Evolutionary conservation across 2,888 invertebrate genomes (phyloP), one percentile per base, ranked within the genome.

Genomic region (Cerastis rubricosa): DNA sequence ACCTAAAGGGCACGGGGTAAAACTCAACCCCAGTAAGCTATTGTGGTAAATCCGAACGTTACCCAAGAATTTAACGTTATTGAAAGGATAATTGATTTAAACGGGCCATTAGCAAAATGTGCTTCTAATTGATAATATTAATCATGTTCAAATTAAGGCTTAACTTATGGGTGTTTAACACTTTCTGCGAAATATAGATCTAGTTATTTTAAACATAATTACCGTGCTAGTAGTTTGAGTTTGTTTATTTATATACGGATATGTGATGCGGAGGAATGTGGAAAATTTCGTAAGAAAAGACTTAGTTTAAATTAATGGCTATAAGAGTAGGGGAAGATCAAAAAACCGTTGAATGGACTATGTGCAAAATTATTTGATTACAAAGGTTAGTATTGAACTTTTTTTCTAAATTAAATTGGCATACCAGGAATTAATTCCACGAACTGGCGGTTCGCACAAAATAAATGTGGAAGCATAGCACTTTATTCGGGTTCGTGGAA

Each of bases 11-110:
- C 71, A 45, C n/a, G 11, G 17, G 69, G 61, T 59, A 29, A 69
- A 59, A 69, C 49, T 68, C 35, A 43, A 66, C 12, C 57, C 49
- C 45, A 40, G 12, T 29, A 49, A 63, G 61, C 61, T 43, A 51
- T 81, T 84, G 84, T 79, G 74, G 67, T 51, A 71, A 84, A 79
- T 70, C 54, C 19, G 17, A 63, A 2, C 49, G 47, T 59, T 63
- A 22, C 45, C 51, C 70, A 51, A 66, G 66, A 71, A 79, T 74
- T 84, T 64, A 22, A 19, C 47, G 19, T 2, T 17, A 74, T 80
- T 84, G 47, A 80, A 74, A 59, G n/a, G 74, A 57, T 66, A 78
- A 78, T 81, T 84, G 80, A 73, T 84, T 79, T 70, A 45, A 81
- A 19, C 40, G 54, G 51, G 43, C 66, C 67, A 70, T 63, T 79